phyloP scores from a whole-genome alignment of 2,113 vertebrate genomes.

The Myotis brandtii region DNA sequence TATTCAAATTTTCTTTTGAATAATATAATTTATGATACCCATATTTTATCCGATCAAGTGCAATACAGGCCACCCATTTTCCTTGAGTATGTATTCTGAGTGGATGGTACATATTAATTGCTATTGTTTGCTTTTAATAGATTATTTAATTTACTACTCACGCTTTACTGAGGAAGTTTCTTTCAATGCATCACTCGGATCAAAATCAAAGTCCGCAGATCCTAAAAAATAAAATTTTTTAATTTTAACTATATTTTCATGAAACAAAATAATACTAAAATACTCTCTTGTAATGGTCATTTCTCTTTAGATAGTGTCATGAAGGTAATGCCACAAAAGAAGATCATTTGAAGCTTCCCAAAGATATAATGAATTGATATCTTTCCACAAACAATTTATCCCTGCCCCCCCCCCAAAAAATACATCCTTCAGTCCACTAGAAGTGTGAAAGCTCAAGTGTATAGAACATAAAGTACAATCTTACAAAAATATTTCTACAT shows the following conservation, averaged over 20 bases:
- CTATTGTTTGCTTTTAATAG: background rate
- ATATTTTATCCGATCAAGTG: background rate
- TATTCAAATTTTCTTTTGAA: background rate
- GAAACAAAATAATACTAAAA: background rate
- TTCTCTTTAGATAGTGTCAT: background rate
- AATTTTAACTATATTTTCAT: background rate
- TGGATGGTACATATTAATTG: background rate
- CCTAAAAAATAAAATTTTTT: constrained; percentile 77
- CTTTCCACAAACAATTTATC: background rate
- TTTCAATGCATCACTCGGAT: constrained; percentile 76
- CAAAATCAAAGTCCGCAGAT: constrained; percentile 76
- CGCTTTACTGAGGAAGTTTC: constrained; percentile 76
- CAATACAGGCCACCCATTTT: background rate
- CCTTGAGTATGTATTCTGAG: background rate
- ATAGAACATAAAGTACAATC: background rate
- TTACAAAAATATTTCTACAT: background rate
- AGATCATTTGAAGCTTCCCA: background rate
- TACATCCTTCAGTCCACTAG: background rate
- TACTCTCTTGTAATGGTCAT: background rate
- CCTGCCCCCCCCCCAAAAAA: background rate
- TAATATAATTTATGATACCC: background rate
- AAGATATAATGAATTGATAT: background rate
- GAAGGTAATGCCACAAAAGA: background rate
- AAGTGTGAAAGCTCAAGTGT: background rate
- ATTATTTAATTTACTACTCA: constrained; percentile 80